These are phyloP conservation scores for Rhagium mordax DNA, from an alignment of 2,888 invertebrate species.

Conservation along the genomic window DNA sequence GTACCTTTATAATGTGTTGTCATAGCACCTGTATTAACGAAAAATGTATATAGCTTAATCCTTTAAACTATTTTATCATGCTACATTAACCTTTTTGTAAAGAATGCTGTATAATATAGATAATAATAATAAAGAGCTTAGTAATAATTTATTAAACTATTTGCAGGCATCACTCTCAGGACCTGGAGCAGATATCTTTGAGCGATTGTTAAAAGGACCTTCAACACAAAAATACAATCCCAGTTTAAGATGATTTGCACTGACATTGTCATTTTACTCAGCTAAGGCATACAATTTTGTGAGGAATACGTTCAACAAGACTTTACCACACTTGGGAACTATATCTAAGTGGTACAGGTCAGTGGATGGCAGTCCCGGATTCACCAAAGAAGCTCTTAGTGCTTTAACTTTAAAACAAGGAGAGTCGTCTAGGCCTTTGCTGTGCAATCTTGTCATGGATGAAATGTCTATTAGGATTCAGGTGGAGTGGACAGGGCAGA, in stretches of 20 bases:
- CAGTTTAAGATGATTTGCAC: constrained; percentile 37
- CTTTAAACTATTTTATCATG: too few species aligned
- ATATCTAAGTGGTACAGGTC: constrained; percentile 40
- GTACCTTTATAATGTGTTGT: not conserved
- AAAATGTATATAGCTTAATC: too few species aligned
- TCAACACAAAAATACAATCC: constrained; percentile 35
- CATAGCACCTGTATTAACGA: too few species aligned
- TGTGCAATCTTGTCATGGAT: constrained; percentile 33
- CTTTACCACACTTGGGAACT: constrained; percentile 40
- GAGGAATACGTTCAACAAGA: constrained; percentile 33
- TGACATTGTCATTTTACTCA: constrained; percentile 46
- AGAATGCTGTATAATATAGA: too few species aligned
- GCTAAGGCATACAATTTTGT: constrained; percentile 41
- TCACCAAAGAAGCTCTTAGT: constrained; percentile 29
- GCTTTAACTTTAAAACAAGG: constrained; percentile 29
- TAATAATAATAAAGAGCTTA: too few species aligned
- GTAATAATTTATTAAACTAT: too few species aligned
- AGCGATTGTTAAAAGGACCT: constrained; percentile 34
- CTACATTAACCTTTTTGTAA: too few species aligned
- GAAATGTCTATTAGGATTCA: constrained; percentile 28
- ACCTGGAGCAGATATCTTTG: too few species aligned
- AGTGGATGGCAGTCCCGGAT: constrained; percentile 40
- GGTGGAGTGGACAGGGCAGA: constrained; percentile 26
- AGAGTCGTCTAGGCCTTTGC: not conserved
- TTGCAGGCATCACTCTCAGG: too few species aligned